Percentiles rank a stretch among this genome's conserved stretches.
phyloP scores from a whole-genome alignment of 2,113 vertebrate genomes.

The Lepus timidus region DNA sequence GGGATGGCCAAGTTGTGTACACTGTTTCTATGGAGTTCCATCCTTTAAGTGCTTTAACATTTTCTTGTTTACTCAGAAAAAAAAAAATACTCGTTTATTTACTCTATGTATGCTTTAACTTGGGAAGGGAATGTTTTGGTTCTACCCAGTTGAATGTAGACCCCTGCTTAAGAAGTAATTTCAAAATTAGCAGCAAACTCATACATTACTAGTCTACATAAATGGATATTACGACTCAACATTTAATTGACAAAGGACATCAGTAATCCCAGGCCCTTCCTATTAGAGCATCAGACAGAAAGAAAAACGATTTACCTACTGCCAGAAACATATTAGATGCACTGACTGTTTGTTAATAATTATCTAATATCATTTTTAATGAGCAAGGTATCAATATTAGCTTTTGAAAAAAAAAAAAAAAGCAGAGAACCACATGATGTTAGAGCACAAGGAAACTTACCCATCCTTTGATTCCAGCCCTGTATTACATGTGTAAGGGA shows the following conservation, averaged over 20 bases:
- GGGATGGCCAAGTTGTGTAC: neutral
- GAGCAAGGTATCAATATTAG: neutral
- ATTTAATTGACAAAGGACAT: neutral
- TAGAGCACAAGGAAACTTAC: neutral
- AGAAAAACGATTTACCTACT: neutral
- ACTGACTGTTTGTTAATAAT: neutral
- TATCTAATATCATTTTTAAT: neutral
- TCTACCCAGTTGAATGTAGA: conserved; percentile 52
- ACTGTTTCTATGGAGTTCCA: conserved; percentile 47
- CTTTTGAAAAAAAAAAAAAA: neutral
- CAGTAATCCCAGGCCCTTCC: neutral
- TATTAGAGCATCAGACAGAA: neutral
- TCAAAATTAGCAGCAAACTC: conserved; percentile 56
- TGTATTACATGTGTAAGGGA: too few relatives aligned
- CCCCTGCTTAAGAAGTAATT: conserved; percentile 72
- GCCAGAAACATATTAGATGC: neutral
- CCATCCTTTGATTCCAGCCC: neutral
- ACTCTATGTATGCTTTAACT: conserved; percentile 60
- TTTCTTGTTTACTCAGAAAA: conserved; percentile 68
- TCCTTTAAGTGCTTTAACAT: conserved; percentile 40
- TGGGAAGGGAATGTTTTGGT: conserved; percentile 64
- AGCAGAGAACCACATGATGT: rapidly evolving
- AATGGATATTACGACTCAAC: neutral
- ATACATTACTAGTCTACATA: conserved; percentile 26
- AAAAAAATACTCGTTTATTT: conserved; percentile 54